Conservation (phyloP, 2,888 invertebrate species). For the Cremastinae sp. region DNA sequence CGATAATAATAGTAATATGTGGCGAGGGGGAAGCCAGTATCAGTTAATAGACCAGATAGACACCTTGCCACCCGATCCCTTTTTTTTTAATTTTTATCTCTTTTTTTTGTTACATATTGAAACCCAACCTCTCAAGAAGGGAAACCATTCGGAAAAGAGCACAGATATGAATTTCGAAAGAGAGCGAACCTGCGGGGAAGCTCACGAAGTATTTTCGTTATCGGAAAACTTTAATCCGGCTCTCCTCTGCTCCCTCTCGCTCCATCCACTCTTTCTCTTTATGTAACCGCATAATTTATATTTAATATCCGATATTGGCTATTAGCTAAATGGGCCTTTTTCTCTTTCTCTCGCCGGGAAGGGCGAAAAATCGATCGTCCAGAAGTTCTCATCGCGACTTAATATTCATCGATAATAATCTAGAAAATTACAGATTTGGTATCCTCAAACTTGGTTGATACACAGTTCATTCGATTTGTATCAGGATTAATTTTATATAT, state of each 20-base stretch:
- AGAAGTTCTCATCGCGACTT: neutral
- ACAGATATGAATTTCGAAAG: conserved; percentile 26
- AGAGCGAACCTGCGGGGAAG: neutral
- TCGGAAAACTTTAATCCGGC: conserved; percentile 38
- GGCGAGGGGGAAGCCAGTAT: neutral
- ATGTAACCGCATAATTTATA: conserved; percentile 55
- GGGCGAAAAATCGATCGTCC: conserved; percentile 46
- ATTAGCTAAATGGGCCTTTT: conserved; percentile 50
- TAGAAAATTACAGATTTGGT: too few relatives aligned
- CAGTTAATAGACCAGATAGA: conserved; percentile 23
- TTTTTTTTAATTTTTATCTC: too few relatives aligned
- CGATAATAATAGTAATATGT: conserved; percentile 25
- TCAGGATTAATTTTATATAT: too few relatives aligned
- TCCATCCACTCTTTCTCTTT: conserved; percentile 19
- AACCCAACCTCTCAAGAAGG: neutral
- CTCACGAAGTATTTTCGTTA: conserved; percentile 49
- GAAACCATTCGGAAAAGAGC: conserved; percentile 32
- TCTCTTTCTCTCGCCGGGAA: neutral
- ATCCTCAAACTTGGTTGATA: too few relatives aligned
- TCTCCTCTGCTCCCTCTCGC: neutral
- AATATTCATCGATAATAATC: conserved; percentile 38
- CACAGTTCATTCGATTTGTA: too few relatives aligned
- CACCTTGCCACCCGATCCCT: neutral
- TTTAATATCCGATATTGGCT: conserved; percentile 58
- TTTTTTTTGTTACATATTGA: conserved; percentile 14